Conservation (phyloP, 2,113 vertebrate genomes). For the Hyperopisus bebe region DNA sequence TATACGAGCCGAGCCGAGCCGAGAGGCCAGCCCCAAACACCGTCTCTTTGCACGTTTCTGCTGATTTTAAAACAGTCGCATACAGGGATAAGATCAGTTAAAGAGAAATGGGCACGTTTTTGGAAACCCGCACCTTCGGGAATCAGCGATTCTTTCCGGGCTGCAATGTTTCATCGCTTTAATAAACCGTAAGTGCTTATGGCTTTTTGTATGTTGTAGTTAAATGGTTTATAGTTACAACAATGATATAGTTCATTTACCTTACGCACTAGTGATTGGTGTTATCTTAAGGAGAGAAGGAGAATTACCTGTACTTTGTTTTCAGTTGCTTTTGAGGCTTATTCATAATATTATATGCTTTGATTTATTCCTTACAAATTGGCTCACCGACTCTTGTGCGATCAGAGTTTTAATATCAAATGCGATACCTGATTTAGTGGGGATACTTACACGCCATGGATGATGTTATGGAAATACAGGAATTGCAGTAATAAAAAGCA, state of each 20-base stretch:
- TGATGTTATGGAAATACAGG: neutral
- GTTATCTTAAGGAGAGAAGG: neutral
- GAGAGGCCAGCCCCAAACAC: slow-evolving; percentile 26
- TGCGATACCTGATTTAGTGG: neutral
- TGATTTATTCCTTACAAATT: neutral
- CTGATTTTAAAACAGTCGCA: slow-evolving; percentile 51
- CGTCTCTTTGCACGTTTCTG: slow-evolving; percentile 32
- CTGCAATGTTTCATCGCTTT: slow-evolving; percentile 61
- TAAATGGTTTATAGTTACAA: neutral
- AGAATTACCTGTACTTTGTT: neutral
- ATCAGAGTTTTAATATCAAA: neutral
- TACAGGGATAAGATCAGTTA: slow-evolving; percentile 29
- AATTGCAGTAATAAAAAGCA: neutral
- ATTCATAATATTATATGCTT: neutral
- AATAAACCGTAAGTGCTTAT: slow-evolving; percentile 52
- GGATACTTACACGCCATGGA: neutral
- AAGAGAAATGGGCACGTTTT: slow-evolving; percentile 44
- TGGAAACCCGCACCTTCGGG: slow-evolving; percentile 37
- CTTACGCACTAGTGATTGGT: too few species aligned
- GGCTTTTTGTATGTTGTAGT: slow-evolving; percentile 8
- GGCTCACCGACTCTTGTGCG: neutral
- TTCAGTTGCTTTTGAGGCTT: neutral
- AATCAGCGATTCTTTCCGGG: slow-evolving; percentile 30
- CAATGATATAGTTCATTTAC: neutral
- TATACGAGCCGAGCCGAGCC: slow-evolving; percentile 49